These are phyloP conservation scores for Antennarius striatus DNA, from an alignment of 2,113 vertebrate genomes.

Conservation along the genomic window DNA sequence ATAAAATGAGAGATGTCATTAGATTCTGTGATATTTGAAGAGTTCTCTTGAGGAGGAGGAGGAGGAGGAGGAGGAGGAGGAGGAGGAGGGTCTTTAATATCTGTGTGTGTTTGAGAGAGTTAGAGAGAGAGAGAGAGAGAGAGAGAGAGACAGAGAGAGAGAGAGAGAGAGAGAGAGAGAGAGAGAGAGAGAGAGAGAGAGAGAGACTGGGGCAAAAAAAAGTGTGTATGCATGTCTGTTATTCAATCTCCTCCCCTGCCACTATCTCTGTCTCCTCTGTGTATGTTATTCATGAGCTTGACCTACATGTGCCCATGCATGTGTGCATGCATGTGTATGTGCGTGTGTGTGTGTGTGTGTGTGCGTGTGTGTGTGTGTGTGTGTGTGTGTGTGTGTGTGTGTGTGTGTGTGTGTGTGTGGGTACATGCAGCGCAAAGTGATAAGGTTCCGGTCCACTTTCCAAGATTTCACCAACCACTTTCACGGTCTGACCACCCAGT, in stretches of 20 bases:
- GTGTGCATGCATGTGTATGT: conserved; percentile 27
- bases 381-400: neutral
- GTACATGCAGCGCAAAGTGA: conserved; percentile 38
- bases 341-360: conserved; percentile 32
- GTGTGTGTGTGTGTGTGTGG: conserved; percentile 26
- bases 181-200: conserved; percentile 12
- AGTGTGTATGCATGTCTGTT: conserved; percentile 33
- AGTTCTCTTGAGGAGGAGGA: conserved; percentile 36
- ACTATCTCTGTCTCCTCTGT: conserved; percentile 48
- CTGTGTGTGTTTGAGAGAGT: conserved; percentile 22
- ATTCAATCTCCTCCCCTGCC: conserved; percentile 44
- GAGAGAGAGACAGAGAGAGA: neutral
- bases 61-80: neutral
- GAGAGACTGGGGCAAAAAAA: neutral
- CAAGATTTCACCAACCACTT: conserved; percentile 59
- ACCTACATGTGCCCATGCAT: conserved; percentile 63
- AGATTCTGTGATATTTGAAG: conserved; percentile 66
- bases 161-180: neutral
- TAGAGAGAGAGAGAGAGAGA: neutral
- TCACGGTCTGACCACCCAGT: conserved; percentile 62
- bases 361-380: conserved; percentile 33
- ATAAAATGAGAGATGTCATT: conserved; percentile 73
- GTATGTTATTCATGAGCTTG: conserved; percentile 70
- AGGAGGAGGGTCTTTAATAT: conserved; percentile 20
- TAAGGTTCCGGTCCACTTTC: conserved; percentile 64